Base-by-base conservation (phyloP, 2,113 vertebrate species). In the Sebastes fasciatus region DNA sequence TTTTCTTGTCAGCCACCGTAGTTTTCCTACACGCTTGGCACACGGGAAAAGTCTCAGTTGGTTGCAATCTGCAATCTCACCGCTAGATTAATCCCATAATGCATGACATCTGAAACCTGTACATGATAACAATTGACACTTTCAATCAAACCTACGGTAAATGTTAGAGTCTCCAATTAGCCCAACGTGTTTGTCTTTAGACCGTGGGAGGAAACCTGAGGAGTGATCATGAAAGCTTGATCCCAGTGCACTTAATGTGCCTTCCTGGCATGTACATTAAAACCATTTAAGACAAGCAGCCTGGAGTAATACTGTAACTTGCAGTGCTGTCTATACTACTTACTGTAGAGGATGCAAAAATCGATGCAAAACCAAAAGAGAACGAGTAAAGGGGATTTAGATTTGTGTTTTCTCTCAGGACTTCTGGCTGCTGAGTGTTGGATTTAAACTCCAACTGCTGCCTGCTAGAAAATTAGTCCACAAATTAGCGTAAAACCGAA, bases 121-220 rank as follows among this genome's bases (percentile, higher is more conserved):
- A 34, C 3, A 34, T 34, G 34, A 34, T 34, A 34, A 46, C 6
- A 48, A 48, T 21, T 57, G 14, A 45, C 34, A 54, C 26, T 42
- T 68, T 10, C n/a, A 54, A 19, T 9, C 5, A 26, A n/a, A 71
- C 49, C 34, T n/a, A 49, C 4, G 0, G 54, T 2, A 23, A 52
- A 14, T 45, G 40, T 75, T 16, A 26, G 6, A 45, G 48, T 54
- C 6, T 81, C 65, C 49, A 62, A 14, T 74, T 49, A 23, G 23
- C 63, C 6, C 54, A 8, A 19, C 4, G 13, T 40, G 13, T 21
- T 54, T 21, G 45, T 52, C 49, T 61, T 61, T 71, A 60, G 6
- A 75, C 12, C 58, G 19, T 48, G 14, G 12, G 43, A 74, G 43
- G 85, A 87, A 84, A 83, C 60, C 43, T 65, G 70, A 85, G 65